Conservation (phyloP, 2,888 invertebrate genomes). For the Digitonthophagus gazella region DNA sequence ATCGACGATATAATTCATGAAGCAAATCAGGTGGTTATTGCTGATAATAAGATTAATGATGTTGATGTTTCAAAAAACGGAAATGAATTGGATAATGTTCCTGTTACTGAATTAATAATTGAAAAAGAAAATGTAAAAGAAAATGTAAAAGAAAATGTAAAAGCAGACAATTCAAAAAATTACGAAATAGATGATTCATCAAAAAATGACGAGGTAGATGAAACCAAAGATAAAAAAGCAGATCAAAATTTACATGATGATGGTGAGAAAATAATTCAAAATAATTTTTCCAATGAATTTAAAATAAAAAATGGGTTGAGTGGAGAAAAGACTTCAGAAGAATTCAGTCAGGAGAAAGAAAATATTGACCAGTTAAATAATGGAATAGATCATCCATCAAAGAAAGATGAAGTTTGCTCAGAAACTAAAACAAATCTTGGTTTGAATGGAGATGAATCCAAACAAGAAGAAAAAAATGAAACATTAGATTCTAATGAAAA, state of each 20-base stretch:
- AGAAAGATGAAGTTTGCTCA: background rate
- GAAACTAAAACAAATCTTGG: background rate
- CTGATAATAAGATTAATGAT: background rate
- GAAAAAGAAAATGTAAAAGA: too few relatives aligned
- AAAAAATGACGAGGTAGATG: background rate
- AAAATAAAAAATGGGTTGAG: too few relatives aligned
- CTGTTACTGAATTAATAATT: too few relatives aligned
- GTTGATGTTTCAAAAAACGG: background rate
- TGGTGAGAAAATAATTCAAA: background rate
- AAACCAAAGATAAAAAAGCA: background rate
- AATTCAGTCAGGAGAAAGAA: background rate
- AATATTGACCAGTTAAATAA: background rate
- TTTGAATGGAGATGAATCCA: background rate
- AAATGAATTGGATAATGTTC: too few relatives aligned
- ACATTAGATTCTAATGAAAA: too few relatives aligned
- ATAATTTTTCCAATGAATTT: too few relatives aligned
- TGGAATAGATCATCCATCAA: too few relatives aligned
- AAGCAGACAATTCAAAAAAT: background rate
- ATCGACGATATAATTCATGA: background rate
- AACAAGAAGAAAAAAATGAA: background rate
- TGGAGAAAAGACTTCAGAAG: too few relatives aligned
- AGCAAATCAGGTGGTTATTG: background rate
- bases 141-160: background rate
- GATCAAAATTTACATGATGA: background rate
- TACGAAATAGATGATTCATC: background rate